Evolutionary conservation across 2,888 invertebrate species (phyloP), one percentile per base, ranked within the genome.

Genomic region (Phragmatobia fuliginosa): DNA sequence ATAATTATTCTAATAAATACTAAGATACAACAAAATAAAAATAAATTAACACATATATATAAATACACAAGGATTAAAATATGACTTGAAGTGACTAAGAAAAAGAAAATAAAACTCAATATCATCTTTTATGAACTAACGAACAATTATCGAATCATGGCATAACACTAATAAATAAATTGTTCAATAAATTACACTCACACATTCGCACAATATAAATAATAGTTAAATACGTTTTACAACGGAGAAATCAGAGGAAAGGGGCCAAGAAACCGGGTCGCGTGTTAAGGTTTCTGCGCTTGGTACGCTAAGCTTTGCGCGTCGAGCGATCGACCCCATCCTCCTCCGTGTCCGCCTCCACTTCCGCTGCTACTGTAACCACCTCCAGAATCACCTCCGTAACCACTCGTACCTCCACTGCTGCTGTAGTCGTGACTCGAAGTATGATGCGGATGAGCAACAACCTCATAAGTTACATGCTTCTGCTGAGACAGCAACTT

Each of bases 401-500:
- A 96, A 7, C 96, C 96, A 78, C 96, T 96, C n/a, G 96, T 96
- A 25, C 96, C 96, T 52, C 95, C 95, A 64, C 79, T 76, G 61
- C 79, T 76, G 61, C 79, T 79, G 58, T 89, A 89, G 31, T 96
- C 96, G 41, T 97, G 97, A 83, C 97, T 96, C 77, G 97, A 97
- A 69, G 96, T 96, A 72, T 96, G 96, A 74, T 98, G 98, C 67
- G 98, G 98, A 90, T 98, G 98, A 0, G 97, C 96, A 0, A 98
- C 97, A 49, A 98, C 98, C 88, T 98, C 98, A 87, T 98, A 98
- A 7, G 98, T 98, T 77, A 98, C 98, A 87, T 98, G 98, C 88
- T 98, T 98, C 92, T 97, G 97, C 86, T 97, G 97, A 2, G 97
- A 97, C 78, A 98, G 91, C 66, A 98, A 94, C 89, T 98, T 98